Conservation (phyloP, 2,888 invertebrate genomes). For the Anoncus sp. region DNA sequence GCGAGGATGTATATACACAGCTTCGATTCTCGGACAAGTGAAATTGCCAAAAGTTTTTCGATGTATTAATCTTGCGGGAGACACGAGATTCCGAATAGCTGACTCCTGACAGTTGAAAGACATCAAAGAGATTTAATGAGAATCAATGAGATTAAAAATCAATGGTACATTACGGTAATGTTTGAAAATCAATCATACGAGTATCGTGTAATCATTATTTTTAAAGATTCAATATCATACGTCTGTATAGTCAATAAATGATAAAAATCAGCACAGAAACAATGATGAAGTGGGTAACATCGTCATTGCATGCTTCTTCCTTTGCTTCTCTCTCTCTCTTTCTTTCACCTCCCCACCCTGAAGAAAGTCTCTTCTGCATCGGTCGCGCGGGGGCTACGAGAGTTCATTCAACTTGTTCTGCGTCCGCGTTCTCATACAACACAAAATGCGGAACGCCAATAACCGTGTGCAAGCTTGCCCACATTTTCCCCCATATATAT, state of each 20-base stretch:
- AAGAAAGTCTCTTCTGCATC: conserved; percentile 54
- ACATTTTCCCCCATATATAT: conserved; percentile 26
- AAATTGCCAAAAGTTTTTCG: too few species aligned
- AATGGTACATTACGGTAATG: neutral
- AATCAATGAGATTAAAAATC: neutral
- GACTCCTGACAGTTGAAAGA: neutral
- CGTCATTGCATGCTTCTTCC: conserved; percentile 34
- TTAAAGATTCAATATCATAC: neutral
- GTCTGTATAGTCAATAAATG: neutral
- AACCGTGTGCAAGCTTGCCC: conserved; percentile 44
- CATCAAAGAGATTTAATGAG: too few species aligned
- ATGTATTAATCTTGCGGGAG: too few species aligned
- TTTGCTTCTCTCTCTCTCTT: conserved; percentile 9
- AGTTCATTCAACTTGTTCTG: conserved; percentile 62
- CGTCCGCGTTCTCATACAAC: conserved; percentile 64
- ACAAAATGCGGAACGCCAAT: conserved; percentile 57
- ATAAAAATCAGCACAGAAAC: conserved; percentile 23
- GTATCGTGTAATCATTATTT: neutral
- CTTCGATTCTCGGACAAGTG: too few species aligned
- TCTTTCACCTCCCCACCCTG: conserved; percentile 20
- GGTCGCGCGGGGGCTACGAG: conserved; percentile 55
- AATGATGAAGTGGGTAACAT: conserved; percentile 12
- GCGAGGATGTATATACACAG: too few species aligned
- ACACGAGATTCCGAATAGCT: too few species aligned
- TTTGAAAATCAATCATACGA: neutral